Base-by-base conservation (phyloP, 2,797 vertebrate species). In the Parambassis ranga region DNA sequence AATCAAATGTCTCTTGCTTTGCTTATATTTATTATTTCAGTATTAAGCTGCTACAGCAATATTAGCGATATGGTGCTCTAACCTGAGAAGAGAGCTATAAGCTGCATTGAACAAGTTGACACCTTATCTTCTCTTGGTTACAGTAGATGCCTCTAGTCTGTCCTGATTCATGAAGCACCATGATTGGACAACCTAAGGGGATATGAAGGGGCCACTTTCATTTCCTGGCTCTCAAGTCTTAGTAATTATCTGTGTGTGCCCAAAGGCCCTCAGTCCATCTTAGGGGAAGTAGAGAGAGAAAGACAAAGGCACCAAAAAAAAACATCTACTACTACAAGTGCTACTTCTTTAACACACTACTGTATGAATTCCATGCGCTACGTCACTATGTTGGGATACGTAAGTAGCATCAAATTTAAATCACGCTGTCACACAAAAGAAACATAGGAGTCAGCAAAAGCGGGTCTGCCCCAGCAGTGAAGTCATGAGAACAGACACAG, bases 401-500 rank as follows among this genome's bases (percentile, higher is more conserved):
- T 14, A 11, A 27, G 64, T 27, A 59, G n/a, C 11, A 26, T 46
- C 26, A 52, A 71, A 59, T 6, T 49, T 31, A 33, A 60, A 60
- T 47, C 16, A 32, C 9, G 43, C 15, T 26, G 9, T 65, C 27
- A 55, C 41, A 49, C 5, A 37, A 33, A 48, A 44, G 39, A 71
- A 53, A 35, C 69, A 61, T 36, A 56, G 42, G 13, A 75, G 63
- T 81, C 61, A 74, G 59, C 78, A 74, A 63, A 79, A 65, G 49
- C 49, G 24, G 23, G 72, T 71, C 71, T 44, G 37, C 79, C 65
- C 65, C 27, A 52, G 65, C 50, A 75, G 59, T 86, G 77, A 85
- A 78, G 79, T 86, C 77, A 84, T 88, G 87, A 80, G 86, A 91
- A 82, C 65, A 84, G 71, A 79, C 59, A 37, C 70, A 46, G 64